These are phyloP conservation scores for Eonycteris spelaea DNA, from an alignment of 2,113 vertebrate genomes.

Conservation along the genomic window DNA sequence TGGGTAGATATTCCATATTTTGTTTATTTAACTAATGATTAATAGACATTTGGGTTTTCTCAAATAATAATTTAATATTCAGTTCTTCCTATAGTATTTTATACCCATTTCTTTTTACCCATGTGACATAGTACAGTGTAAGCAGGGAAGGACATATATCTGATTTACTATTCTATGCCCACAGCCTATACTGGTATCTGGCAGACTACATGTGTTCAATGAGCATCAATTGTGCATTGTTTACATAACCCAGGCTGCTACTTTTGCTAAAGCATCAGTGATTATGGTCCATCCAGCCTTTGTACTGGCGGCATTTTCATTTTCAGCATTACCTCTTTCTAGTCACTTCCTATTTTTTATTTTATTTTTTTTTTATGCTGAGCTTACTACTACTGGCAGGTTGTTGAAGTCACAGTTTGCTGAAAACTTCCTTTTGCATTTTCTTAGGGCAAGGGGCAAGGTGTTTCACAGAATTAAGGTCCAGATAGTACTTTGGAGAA, in stretches of 20 bases:
- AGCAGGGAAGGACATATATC: background rate
- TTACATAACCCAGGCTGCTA: background rate
- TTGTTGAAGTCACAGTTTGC: background rate
- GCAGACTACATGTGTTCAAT: background rate
- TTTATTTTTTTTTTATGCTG: background rate
- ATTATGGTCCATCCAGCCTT: background rate
- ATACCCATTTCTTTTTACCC: background rate
- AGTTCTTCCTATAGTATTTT: background rate
- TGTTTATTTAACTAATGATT: background rate
- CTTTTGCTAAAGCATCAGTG: background rate
- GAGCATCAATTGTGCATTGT: background rate
- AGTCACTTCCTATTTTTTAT: background rate
- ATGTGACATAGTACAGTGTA: background rate
- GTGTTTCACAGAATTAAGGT: conserved; percentile 3
- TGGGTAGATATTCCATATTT: background rate
- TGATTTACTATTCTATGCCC: background rate
- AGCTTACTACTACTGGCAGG: background rate
- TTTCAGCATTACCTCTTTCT: background rate
- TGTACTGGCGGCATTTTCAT: background rate
- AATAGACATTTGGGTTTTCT: background rate
- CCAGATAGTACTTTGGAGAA: background rate
- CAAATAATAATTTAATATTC: background rate
- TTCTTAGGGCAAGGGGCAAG: background rate
- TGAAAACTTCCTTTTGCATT: background rate
- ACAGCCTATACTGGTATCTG: background rate